Evolutionary conservation across 2,797 vertebrate species (phyloP).

Genomic region (Psittacula echo): DNA sequence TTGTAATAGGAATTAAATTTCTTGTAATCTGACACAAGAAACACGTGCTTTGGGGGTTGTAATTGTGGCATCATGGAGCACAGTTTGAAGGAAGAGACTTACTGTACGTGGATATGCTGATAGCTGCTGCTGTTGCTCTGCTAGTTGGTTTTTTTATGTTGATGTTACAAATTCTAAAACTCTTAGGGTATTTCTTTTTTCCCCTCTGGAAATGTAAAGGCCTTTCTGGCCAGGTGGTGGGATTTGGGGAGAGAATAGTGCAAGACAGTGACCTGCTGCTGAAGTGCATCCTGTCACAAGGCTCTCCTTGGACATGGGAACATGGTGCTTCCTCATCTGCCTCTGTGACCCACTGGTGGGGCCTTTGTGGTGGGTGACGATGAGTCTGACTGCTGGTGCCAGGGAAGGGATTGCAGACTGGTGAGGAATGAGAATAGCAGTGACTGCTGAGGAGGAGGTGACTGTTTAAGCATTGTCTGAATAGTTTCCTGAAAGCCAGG

Average conservation of each 20-base stretch:
- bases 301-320: not conserved
- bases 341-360: not conserved
- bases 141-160: not conserved
- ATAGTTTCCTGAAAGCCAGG: constrained; percentile 6
- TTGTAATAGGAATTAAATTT: not conserved
- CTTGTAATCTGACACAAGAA: not conserved
- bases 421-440: constrained; percentile 28
- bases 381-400: not conserved
- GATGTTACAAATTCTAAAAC: not conserved
- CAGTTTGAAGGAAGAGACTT: not conserved
- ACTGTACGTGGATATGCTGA: not conserved
- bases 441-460: not conserved
- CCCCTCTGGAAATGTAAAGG: not conserved
- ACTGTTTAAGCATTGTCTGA: not conserved
- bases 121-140: not conserved
- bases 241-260: not conserved
- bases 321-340: not conserved
- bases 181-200: not conserved
- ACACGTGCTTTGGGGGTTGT: not conserved
- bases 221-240: not conserved
- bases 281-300: not conserved
- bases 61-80: not conserved
- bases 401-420: not conserved
- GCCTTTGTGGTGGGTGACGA: not conserved
- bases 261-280: not conserved